Percentiles rank a stretch among this genome's conserved stretches.
Conservation (phyloP, 2,888 invertebrate species). For the Cistogaster globosa region DNA sequence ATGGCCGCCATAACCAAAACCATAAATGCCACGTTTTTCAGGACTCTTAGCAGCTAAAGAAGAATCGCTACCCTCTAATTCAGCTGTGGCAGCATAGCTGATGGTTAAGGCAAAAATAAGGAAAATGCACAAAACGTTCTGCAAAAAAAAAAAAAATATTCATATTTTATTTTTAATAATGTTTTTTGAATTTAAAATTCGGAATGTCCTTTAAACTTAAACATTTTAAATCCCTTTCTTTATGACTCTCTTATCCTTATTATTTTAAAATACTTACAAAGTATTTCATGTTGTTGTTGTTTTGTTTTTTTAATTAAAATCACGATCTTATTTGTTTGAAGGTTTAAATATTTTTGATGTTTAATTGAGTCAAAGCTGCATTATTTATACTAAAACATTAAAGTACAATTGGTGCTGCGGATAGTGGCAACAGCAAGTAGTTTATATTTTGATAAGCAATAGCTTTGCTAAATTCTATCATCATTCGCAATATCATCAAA, state of each 20-base stretch:
- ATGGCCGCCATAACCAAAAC: slow-evolving; percentile 62
- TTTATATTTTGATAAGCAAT: slow-evolving; percentile 36
- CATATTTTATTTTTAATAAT: background rate
- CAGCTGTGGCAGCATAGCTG: slow-evolving; percentile 69
- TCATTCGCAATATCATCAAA: slow-evolving; percentile 31
- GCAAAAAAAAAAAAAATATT: background rate
- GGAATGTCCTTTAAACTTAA: background rate
- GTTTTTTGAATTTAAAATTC: too few relatives aligned
- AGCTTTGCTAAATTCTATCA: slow-evolving; percentile 48
- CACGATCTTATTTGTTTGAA: slow-evolving; percentile 66
- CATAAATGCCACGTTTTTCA: slow-evolving; percentile 74
- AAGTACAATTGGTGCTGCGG: slow-evolving; percentile 44
- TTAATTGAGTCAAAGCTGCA: slow-evolving; percentile 39
- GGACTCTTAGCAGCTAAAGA: slow-evolving; percentile 71
- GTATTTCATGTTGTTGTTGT: slow-evolving; percentile 71
- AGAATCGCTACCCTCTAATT: slow-evolving; percentile 58
- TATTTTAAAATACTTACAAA: slow-evolving; percentile 67
- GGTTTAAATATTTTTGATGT: slow-evolving; percentile 67
- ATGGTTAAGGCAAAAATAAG: slow-evolving; percentile 66
- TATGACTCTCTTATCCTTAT: background rate
- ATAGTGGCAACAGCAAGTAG: slow-evolving; percentile 36
- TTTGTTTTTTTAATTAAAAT: slow-evolving; percentile 52
- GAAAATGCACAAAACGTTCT: slow-evolving; percentile 72
- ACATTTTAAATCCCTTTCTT: slow-evolving; percentile 1
- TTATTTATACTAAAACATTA: slow-evolving; percentile 64